Conservation (phyloP, 2,888 invertebrate species). For the Apamea crenata region DNA sequence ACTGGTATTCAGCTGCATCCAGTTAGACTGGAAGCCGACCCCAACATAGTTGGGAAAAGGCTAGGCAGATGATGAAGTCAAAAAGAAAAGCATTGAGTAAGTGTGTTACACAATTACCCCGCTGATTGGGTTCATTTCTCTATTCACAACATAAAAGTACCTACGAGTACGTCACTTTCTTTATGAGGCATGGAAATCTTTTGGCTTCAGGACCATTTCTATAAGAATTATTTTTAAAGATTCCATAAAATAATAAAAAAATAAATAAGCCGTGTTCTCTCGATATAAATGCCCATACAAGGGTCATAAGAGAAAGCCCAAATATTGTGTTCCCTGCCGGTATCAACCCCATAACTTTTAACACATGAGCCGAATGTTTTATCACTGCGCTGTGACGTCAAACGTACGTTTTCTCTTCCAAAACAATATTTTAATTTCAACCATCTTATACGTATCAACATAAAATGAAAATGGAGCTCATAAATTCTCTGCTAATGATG, state of each 20-base stretch:
- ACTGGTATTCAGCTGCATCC: too few species aligned
- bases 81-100: too few species aligned
- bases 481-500: slow-evolving; percentile 32
- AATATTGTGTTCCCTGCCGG: background rate
- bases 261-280: background rate
- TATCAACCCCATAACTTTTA: background rate
- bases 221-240: background rate
- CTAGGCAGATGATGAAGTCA: too few species aligned
- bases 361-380: background rate
- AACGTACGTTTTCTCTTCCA: background rate
- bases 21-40: too few species aligned
- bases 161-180: background rate
- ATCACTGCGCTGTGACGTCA: background rate
- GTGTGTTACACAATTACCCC: too few species aligned
- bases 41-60: too few species aligned
- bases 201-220: background rate
- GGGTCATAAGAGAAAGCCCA: background rate
- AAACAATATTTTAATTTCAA: slow-evolving; percentile 7
- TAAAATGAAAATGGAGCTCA: slow-evolving; percentile 19
- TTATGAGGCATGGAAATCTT: background rate
- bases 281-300: background rate
- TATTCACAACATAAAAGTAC: background rate
- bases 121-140: background rate
- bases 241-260: background rate
- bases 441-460: background rate